These are phyloP conservation scores for Agrochola litura DNA, from an alignment of 2,888 invertebrate species.

Conservation along the genomic window DNA sequence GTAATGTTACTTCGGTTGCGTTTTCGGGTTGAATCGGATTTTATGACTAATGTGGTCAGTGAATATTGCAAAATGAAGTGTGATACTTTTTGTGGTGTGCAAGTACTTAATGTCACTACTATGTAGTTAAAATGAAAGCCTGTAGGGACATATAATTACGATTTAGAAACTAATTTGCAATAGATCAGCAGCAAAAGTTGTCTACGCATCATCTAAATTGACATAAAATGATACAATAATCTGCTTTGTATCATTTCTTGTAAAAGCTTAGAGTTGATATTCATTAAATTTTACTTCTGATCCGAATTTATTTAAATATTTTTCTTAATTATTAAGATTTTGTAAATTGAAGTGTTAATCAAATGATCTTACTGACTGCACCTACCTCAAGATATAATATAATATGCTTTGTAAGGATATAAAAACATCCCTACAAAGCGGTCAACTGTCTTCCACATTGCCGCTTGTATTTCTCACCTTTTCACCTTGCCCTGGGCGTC, in stretches of 20 bases:
- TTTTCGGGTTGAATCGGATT: conserved; percentile 12
- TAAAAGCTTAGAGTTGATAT: no score
- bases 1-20: conserved; percentile 1
- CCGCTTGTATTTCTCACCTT: neutral
- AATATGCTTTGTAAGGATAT: neutral
- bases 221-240: neutral
- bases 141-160: neutral
- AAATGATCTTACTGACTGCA: neutral
- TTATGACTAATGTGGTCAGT: neutral
- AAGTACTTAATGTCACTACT: no score
- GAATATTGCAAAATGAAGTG: neutral
- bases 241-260: neutral
- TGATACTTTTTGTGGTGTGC: neutral
- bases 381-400: neutral
- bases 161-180: neutral
- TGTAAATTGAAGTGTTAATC: neutral
- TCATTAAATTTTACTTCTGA: neutral
- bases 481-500: neutral
- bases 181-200: neutral
- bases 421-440: neutral
- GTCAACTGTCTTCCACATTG: neutral
- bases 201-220: neutral
- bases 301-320: neutral
- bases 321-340: neutral
- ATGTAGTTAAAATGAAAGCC: neutral